Evolutionary conservation across 1,140 invertebrate species (phyloP).

Genomic region (Chrysoperla carnea): DNA sequence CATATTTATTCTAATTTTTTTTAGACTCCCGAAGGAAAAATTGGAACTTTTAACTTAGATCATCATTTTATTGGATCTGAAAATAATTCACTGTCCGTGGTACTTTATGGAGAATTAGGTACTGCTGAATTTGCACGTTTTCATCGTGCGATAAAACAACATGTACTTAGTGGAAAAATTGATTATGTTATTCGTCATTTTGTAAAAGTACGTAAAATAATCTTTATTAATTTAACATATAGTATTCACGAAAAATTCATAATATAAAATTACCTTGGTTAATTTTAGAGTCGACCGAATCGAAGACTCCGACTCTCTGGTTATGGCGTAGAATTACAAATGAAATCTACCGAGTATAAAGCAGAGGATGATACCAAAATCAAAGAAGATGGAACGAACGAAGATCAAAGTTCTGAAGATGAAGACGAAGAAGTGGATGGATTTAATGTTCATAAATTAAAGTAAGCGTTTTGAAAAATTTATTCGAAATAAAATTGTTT

Average conservation of each 20-base stretch:
- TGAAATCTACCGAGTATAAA: constrained; percentile 99
- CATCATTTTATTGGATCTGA: constrained; percentile 64
- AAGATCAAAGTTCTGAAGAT: constrained; percentile 33
- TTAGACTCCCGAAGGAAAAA: constrained; percentile 18
- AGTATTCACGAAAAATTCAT: too few species aligned
- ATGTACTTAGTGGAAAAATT: constrained; percentile 50
- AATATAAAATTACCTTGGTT: too few species aligned
- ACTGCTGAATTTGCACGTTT: constrained; percentile 50
- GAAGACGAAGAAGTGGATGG: constrained; percentile 63
- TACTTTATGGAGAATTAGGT: constrained; percentile 78
- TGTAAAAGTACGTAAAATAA: constrained; percentile 37
- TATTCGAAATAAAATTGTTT: too few species aligned
- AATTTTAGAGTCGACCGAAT: constrained; percentile 30
- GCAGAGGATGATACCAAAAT: constrained; percentile 85
- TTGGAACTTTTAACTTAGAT: constrained; percentile 61
- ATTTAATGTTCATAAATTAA: constrained; percentile 71
- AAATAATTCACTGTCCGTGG: constrained; percentile 45
- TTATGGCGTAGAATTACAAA: constrained; percentile 95
- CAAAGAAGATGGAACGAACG: constrained; percentile 28
- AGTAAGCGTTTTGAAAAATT: constrained; percentile 29
- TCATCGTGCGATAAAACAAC: constrained; percentile 49
- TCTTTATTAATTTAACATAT: neutral
- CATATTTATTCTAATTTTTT: too few species aligned
- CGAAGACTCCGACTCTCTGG: constrained; percentile 69
- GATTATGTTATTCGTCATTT: constrained; percentile 79